Conservation (phyloP, 2,888 invertebrate genomes). For the Caenorhabditis panamensis region DNA sequence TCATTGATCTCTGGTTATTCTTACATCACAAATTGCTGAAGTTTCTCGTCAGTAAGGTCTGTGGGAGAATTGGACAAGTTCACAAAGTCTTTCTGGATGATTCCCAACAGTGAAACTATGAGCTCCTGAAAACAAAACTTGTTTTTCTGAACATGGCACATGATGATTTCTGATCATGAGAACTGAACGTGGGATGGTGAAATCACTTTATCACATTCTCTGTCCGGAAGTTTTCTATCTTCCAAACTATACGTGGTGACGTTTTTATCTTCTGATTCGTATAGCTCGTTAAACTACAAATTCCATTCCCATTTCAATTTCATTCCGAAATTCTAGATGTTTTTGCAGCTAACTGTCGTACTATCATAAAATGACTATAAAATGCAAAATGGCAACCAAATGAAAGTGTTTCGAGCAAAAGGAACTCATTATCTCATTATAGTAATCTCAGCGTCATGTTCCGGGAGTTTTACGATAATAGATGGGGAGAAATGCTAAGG, state of each 20-base stretch:
- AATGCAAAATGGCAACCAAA: background rate
- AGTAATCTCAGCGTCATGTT: background rate
- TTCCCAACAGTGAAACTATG: slow-evolving; percentile 43
- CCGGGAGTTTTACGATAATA: background rate
- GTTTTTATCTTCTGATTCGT: slow-evolving; percentile 1
- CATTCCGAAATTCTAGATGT: background rate
- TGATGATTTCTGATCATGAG: slow-evolving; percentile 10
- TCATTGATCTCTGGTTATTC: background rate
- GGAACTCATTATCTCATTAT: background rate
- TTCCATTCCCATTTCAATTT: background rate
- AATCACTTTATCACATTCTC: slow-evolving; percentile 1
- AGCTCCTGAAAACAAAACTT: slow-evolving; percentile 36
- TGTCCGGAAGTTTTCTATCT: background rate
- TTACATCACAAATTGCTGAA: slow-evolving; percentile 50
- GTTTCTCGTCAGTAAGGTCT: slow-evolving; percentile 43
- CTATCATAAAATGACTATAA: background rate
- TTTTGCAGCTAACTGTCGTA: background rate
- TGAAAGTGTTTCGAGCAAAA: background rate
- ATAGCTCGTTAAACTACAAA: background rate
- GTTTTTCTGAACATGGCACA: background rate
- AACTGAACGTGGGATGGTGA: background rate
- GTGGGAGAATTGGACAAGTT: slow-evolving; percentile 18
- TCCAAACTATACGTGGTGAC: slow-evolving; percentile 1
- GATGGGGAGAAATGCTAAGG: background rate
- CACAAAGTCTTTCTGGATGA: slow-evolving; percentile 47